Evolutionary conservation across 2,888 invertebrate species (phyloP).

Genomic region (Teleiodes luculella): DNA sequence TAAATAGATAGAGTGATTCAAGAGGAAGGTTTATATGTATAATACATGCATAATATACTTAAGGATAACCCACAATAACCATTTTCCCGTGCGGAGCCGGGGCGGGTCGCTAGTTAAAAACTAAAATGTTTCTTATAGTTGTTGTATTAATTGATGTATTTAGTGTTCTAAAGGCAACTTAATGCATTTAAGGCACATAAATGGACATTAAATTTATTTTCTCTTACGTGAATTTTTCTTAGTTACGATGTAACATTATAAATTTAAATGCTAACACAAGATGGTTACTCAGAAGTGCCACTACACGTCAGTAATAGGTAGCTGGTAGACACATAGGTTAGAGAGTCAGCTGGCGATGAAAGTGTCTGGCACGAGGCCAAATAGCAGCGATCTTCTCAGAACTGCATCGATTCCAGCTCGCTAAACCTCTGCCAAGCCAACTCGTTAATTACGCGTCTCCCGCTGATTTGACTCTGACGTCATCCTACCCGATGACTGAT

Average conservation of each 20-base stretch:
- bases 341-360: conserved; percentile 39
- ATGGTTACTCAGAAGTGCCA: conserved; percentile 40
- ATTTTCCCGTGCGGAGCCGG: too few species aligned
- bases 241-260: conserved; percentile 18
- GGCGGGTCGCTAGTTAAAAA: too few species aligned
- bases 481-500: conserved; percentile 21
- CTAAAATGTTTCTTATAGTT: too few species aligned
- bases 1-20: too few species aligned
- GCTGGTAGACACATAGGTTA: too few species aligned
- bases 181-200: too few species aligned
- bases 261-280: conserved; percentile 34
- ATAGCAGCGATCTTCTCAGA: conserved; percentile 57
- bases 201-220: too few species aligned
- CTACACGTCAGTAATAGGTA: conserved; percentile 37
- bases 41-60: too few species aligned
- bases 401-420: conserved; percentile 47
- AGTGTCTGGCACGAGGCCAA: conserved; percentile 62
- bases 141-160: too few species aligned
- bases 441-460: conserved; percentile 47
- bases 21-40: too few species aligned
- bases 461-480: conserved; percentile 15
- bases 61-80: too few species aligned
- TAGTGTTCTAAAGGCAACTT: too few species aligned
- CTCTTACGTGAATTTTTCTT: not conserved
- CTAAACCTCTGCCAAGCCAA: conserved; percentile 40